phyloP scores from a whole-genome alignment of 2,797 vertebrate genomes.

The Sebastes taczanowskii region DNA sequence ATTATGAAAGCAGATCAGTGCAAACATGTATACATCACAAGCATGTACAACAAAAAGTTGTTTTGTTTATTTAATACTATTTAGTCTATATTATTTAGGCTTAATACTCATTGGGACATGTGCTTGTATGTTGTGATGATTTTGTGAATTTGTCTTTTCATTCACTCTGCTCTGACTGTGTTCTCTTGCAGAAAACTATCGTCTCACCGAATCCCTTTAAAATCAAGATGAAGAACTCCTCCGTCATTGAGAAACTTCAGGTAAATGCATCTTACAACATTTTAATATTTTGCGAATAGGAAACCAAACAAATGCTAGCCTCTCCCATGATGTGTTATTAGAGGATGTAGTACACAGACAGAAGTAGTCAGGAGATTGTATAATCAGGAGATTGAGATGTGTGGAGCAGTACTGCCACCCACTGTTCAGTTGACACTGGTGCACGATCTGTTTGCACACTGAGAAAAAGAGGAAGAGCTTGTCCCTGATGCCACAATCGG shows the following conservation, averaged over 20 bases:
- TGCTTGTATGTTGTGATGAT: neutral
- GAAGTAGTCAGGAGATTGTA: neutral
- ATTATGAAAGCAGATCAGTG: neutral
- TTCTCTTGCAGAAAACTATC: constrained; percentile 61
- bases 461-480: constrained; percentile 20
- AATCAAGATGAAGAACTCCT: constrained; percentile 74
- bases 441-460: neutral
- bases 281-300: neutral
- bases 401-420: constrained; percentile 61
- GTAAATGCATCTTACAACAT: constrained; percentile 46
- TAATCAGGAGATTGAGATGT: neutral
- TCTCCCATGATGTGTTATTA: neutral
- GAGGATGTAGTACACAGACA: neutral
- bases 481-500: constrained; percentile 55
- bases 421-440: constrained; percentile 42
- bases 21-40: neutral
- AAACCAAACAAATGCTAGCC: neutral
- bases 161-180: neutral
- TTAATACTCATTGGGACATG: neutral
- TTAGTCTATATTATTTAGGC: neutral
- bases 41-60: neutral
- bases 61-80: neutral
- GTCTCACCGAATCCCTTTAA: constrained; percentile 66
- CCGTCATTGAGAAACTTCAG: constrained; percentile 82
- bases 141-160: neutral